Evolutionary conservation across 2,113 vertebrate species (phyloP).

Genomic region (Egretta garzetta): DNA sequence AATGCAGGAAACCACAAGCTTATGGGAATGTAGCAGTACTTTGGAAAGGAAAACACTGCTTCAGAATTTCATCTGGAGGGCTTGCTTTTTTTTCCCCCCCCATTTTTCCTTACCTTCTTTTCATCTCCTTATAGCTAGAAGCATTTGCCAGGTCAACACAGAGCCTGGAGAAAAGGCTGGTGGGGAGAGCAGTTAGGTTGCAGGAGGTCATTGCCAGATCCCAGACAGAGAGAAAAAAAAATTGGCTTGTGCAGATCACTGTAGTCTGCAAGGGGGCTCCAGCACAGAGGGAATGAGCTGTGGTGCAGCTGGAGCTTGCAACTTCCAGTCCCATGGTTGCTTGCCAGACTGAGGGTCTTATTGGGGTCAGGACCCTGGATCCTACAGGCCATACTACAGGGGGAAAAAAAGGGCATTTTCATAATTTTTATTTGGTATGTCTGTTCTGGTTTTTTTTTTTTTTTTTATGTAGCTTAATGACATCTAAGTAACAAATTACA

Average conservation of each 20-base stretch:
- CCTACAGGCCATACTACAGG: background rate
- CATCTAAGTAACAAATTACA: conserved; percentile 1
- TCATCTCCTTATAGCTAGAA: conserved; percentile 58
- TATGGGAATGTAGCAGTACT: conserved; percentile 74
- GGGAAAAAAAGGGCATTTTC: background rate
- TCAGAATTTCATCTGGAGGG: conserved; percentile 74
- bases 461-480: background rate
- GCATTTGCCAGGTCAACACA: conserved; percentile 27
- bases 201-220: conserved; percentile 3
- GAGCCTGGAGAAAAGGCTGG: conserved; percentile 8
- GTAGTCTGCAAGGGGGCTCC: background rate
- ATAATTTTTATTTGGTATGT: background rate
- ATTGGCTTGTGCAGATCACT: background rate
- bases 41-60: conserved; percentile 76
- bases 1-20: conserved; percentile 78
- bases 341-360: background rate
- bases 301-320: background rate
- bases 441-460: background rate
- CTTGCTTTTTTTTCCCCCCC: background rate
- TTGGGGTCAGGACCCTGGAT: background rate
- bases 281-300: background rate
- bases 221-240: background rate
- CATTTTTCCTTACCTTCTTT: conserved; percentile 58
- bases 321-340: background rate
- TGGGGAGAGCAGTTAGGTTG: conserved; percentile 12